phyloP scores from a whole-genome alignment of 2,888 invertebrate species.

The Melipona bicolor region DNA sequence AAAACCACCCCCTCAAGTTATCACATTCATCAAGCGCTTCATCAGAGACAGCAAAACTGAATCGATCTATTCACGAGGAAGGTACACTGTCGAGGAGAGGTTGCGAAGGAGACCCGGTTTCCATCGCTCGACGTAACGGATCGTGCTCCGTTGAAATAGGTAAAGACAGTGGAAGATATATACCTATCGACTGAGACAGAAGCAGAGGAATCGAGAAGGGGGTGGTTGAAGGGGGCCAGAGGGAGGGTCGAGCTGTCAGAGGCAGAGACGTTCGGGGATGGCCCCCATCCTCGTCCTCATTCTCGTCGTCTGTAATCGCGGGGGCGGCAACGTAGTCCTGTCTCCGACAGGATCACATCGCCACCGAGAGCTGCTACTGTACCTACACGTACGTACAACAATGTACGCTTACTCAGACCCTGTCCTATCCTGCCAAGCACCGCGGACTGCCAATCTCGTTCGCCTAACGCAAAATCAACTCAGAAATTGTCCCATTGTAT shows the following conservation, averaged over 20 bases:
- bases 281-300: conserved; percentile 79
- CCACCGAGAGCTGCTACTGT: conserved; percentile 80
- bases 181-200: conserved; percentile 59
- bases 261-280: conserved; percentile 82
- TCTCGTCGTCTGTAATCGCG: conserved; percentile 83
- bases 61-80: neutral
- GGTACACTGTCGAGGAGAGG: neutral
- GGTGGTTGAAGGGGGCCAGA: conserved; percentile 62
- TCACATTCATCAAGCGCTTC: neutral
- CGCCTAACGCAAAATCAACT: conserved; percentile 77
- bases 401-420: conserved; percentile 61
- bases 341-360: conserved; percentile 83
- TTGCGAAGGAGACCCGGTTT: neutral
- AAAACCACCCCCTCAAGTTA: too few species aligned
- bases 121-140: conserved; percentile 17
- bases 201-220: conserved; percentile 52
- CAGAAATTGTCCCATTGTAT: conserved; percentile 77
- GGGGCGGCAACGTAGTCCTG: conserved; percentile 83
- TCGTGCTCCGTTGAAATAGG: conserved; percentile 47
- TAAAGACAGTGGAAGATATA: conserved; percentile 61
- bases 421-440: conserved; percentile 64
- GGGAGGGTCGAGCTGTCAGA: conserved; percentile 81
- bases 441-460: conserved; percentile 76
- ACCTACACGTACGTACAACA: conserved; percentile 67
- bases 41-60: neutral